A percentile compares a stretch with the other conserved stretches of the same genome.
phyloP scores from a whole-genome alignment of 2,113 vertebrate species.

The Tylochromis polylepis region DNA sequence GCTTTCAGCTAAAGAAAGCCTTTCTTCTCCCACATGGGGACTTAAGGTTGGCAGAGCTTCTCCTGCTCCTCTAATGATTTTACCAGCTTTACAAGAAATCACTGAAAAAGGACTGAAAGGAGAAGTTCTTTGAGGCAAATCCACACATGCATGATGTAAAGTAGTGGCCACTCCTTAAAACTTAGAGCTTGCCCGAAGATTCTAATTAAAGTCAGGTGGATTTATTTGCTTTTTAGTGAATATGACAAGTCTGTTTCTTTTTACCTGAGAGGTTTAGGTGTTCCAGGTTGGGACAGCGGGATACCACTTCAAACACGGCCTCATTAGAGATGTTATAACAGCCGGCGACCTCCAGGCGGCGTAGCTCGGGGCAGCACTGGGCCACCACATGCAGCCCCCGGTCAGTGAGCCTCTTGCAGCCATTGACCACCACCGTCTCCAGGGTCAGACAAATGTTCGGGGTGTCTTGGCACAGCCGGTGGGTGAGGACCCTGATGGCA shows the following conservation, averaged over 20 bases:
- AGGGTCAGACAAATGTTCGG: constrained; percentile 96
- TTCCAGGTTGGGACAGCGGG: constrained; percentile 92
- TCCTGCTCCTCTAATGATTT: constrained; percentile 71
- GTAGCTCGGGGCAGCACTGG: constrained; percentile 92
- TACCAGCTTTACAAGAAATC: constrained; percentile 58
- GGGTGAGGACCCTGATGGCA: constrained; percentile 89
- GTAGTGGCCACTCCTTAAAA: neutral
- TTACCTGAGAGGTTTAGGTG: constrained; percentile 96
- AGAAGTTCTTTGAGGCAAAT: constrained; percentile 46
- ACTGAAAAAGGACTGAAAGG: constrained; percentile 24
- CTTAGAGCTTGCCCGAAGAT: neutral
- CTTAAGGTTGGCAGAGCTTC: constrained; percentile 84
- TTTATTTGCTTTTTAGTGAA: neutral
- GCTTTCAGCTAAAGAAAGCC: constrained; percentile 75
- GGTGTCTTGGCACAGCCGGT: constrained; percentile 94
- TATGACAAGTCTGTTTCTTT: neutral
- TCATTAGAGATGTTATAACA: constrained; percentile 97
- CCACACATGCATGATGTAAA: constrained; percentile 37
- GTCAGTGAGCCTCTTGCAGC: constrained; percentile 94
- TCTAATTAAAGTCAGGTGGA: neutral
- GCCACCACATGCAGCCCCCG: constrained; percentile 92
- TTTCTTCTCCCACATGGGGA: constrained; percentile 85
- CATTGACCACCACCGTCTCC: constrained; percentile 87
- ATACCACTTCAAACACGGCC: constrained; percentile 92
- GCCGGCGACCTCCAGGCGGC: constrained; percentile 86